Evolutionary conservation across 2,113 vertebrate genomes (phyloP).

Genomic region (Centropristis striata): DNA sequence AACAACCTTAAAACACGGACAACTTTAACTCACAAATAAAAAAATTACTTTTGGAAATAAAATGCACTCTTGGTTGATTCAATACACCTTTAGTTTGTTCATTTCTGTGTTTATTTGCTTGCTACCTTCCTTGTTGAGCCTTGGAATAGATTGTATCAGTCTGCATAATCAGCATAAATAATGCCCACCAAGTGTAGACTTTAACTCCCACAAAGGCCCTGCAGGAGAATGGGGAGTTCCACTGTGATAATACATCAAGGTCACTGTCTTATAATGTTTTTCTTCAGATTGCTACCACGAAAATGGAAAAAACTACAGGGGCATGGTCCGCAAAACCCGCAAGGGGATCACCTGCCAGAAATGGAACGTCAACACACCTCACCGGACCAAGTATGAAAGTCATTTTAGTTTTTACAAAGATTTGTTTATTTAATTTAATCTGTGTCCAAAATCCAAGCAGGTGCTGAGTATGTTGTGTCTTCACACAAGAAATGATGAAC

Average conservation of each 20-base stretch:
- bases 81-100: too few species aligned
- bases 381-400: constrained; percentile 88
- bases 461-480: neutral
- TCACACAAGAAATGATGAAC: neutral
- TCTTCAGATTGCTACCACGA: constrained; percentile 91
- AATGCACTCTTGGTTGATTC: neutral
- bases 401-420: neutral
- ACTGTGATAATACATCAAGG: neutral
- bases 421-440: neutral
- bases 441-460: neutral
- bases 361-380: constrained; percentile 90
- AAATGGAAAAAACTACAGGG: constrained; percentile 89
- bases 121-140: too few species aligned
- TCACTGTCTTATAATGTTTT: neutral
- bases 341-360: constrained; percentile 95
- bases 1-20: too few species aligned
- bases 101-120: too few species aligned
- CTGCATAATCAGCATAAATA: too few species aligned
- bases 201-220: too few species aligned
- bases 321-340: constrained; percentile 91
- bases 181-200: too few species aligned
- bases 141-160: too few species aligned
- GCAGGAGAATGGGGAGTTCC: neutral
- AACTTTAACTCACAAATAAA: neutral
- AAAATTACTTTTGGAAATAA: neutral